Conservation (phyloP, 2,113 vertebrate genomes). For the Rousettus leschenaultii region DNA sequence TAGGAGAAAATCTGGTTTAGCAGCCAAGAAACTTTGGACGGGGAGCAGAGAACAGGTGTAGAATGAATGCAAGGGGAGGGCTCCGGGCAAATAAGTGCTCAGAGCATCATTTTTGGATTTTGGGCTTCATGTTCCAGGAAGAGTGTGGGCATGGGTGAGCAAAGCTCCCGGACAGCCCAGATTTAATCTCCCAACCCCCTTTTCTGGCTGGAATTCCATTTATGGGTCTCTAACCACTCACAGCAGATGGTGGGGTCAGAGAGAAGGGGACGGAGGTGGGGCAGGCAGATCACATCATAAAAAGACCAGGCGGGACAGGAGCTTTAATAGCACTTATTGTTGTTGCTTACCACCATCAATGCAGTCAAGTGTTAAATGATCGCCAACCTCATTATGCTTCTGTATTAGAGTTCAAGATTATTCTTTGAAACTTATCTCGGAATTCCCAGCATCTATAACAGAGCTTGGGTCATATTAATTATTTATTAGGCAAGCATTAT, state of each 20-base stretch:
- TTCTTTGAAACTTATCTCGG: not conserved
- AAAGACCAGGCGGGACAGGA: not conserved
- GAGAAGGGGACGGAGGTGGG: not conserved
- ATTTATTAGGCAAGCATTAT: not conserved
- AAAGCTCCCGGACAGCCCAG: not conserved
- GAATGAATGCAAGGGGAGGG: not conserved
- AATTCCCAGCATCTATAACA: not conserved
- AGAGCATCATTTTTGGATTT: not conserved
- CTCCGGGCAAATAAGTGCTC: not conserved
- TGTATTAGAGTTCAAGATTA: not conserved
- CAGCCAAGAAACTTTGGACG: not conserved
- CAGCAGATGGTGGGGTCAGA: not conserved
- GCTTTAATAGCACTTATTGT: not conserved
- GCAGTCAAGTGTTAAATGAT: no score
- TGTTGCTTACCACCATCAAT: fast-evolving
- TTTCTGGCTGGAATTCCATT: not conserved
- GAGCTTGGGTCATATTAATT: not conserved
- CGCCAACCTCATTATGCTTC: fast-evolving
- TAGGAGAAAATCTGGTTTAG: not conserved
- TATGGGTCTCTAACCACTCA: not conserved
- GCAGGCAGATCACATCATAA: not conserved
- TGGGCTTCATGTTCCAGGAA: not conserved
- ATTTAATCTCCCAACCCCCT: not conserved
- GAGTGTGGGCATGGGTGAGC: not conserved
- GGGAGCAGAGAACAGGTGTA: not conserved